Conservation (phyloP, 2,797 vertebrate genomes). For the Sebastes kiyomatsui region DNA sequence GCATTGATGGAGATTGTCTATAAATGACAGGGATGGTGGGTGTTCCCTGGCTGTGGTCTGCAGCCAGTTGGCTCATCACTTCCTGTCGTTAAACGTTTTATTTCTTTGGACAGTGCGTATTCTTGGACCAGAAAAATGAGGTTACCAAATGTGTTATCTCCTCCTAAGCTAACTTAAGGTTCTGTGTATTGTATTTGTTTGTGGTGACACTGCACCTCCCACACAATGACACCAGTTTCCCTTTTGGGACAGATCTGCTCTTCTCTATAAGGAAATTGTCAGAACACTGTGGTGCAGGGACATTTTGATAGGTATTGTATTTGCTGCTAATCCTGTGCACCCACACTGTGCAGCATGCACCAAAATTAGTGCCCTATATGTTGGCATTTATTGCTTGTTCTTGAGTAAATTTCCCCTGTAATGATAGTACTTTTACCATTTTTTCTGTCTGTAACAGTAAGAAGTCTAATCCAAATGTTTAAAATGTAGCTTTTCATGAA, state of each 20-base stretch:
- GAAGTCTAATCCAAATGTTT: conserved; percentile 10
- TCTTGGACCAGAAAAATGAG: neutral
- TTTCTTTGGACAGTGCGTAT: neutral
- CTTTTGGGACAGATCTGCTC: conserved; percentile 43
- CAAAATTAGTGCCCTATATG: conserved; percentile 22
- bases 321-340: conserved; percentile 37
- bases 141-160: neutral
- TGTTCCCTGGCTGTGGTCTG: neutral
- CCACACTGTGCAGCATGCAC: conserved; percentile 19
- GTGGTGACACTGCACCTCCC: conserved; percentile 34
- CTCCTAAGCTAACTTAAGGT: conserved; percentile 18
- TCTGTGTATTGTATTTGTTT: neutral
- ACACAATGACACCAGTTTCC: conserved; percentile 43
- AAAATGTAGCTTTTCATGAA: conserved; percentile 18
- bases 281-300: conserved; percentile 28
- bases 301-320: conserved; percentile 39
- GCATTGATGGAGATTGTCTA: neutral
- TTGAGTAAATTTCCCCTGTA: neutral
- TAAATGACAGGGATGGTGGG: conserved; percentile 11
- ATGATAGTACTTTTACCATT: neutral
- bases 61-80: conserved; percentile 21
- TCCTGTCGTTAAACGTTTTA: neutral
- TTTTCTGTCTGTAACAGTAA: neutral
- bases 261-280: conserved; percentile 21
- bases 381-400: neutral